These are phyloP conservation scores for Margaritifera margaritifera DNA, from an alignment of 2,888 invertebrate genomes.

Conservation along the genomic window DNA sequence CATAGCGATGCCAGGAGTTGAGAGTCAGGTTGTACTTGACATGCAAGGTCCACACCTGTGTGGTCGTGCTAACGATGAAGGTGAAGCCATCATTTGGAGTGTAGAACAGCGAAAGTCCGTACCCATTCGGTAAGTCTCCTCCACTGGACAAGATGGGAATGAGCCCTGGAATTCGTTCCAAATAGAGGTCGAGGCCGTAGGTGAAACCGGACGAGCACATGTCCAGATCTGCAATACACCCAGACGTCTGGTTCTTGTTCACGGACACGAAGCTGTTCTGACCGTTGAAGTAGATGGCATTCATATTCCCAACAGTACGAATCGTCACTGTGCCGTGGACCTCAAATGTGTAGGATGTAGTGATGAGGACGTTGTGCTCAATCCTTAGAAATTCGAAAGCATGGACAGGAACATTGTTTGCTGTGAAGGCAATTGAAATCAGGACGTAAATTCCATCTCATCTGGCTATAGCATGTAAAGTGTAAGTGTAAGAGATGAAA, in stretches of 20 bases:
- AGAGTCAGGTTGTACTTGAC: slow-evolving; percentile 27
- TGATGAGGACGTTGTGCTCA: slow-evolving; percentile 25
- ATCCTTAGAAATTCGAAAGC: slow-evolving; percentile 29
- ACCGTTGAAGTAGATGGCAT: slow-evolving; percentile 29
- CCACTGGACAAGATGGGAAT: slow-evolving; percentile 47
- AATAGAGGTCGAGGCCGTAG: slow-evolving; percentile 34
- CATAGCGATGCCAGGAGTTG: slow-evolving; percentile 48
- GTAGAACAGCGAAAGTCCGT: slow-evolving; percentile 46
- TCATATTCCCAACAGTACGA: slow-evolving; percentile 6
- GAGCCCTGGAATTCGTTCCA: slow-evolving; percentile 30
- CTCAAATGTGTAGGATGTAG: slow-evolving; percentile 19
- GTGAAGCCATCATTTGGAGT: slow-evolving; percentile 21
- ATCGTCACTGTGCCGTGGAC: slow-evolving; percentile 34
- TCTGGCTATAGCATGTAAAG: too few species aligned
- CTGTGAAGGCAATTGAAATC: slow-evolving; percentile 19
- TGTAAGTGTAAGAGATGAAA: too few species aligned
- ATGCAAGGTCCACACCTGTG: slow-evolving; percentile 36
- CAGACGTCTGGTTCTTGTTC: slow-evolving; percentile 17
- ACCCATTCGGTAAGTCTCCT: slow-evolving; percentile 31
- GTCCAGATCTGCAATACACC: slow-evolving; percentile 37
- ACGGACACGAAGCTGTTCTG: slow-evolving; percentile 31
- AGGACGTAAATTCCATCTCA: too few species aligned
- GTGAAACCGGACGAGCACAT: slow-evolving; percentile 41
- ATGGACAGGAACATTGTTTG: slow-evolving; percentile 15
- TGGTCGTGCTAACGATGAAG: slow-evolving; percentile 45